phyloP scores from a whole-genome alignment of 2,113 vertebrate species.

The Myodes glareolus region DNA sequence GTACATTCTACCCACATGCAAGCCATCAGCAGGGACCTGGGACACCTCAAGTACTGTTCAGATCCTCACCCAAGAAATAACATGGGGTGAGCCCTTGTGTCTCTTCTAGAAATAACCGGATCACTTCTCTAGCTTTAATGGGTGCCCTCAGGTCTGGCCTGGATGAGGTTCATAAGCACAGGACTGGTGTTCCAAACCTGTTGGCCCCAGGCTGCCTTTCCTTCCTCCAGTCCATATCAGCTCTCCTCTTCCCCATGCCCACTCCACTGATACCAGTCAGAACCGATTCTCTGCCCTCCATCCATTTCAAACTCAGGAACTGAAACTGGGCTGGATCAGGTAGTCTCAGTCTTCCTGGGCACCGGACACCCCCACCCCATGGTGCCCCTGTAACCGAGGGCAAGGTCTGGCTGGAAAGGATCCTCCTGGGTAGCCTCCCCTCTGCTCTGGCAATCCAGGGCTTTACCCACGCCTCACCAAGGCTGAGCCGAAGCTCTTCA shows the following conservation, averaged over 20 bases:
- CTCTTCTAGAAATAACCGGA: background rate
- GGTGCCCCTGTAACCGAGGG: too few relatives aligned
- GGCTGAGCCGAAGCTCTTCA: slow-evolving; percentile 93
- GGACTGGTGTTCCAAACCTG: background rate
- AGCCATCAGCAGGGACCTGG: background rate
- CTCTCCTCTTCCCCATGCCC: background rate
- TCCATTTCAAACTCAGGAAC: slow-evolving; percentile 54
- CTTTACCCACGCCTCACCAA: slow-evolving; percentile 87
- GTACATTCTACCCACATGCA: background rate
- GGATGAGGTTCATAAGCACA: background rate
- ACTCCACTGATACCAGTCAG: background rate
- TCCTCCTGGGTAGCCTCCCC: background rate
- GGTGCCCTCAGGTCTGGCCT: background rate
- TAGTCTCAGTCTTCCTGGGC: background rate
- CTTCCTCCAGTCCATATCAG: background rate
- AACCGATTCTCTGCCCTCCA: background rate
- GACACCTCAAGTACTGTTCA: background rate
- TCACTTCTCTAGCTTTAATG: background rate
- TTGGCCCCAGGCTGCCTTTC: background rate
- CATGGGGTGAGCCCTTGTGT: background rate
- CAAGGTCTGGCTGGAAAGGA: slow-evolving; percentile 8
- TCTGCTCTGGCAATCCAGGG: background rate
- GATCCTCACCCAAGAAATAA: background rate
- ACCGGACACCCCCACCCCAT: background rate
- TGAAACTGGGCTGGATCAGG: slow-evolving; percentile 51